Conservation (phyloP, 2,888 invertebrate species). For the Drosophila multiciliata region DNA sequence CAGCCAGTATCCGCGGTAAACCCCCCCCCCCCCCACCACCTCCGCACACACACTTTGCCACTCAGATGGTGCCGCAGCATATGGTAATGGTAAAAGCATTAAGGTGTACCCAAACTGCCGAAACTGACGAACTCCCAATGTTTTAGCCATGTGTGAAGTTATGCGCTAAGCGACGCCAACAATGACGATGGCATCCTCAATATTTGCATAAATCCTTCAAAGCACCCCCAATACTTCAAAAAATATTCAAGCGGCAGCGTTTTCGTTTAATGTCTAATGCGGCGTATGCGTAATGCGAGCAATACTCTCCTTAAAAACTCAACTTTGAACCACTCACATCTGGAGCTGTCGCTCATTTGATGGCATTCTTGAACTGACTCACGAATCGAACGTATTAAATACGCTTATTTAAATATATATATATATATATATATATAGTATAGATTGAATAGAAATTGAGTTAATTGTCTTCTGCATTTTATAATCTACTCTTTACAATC, state of each 20-base stretch:
- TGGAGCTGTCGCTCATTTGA: constrained; percentile 13
- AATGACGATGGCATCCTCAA: constrained; percentile 67
- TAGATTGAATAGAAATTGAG: not conserved
- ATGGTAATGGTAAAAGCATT: constrained; percentile 79
- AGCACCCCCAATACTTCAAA: constrained; percentile 54
- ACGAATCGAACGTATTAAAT: not conserved
- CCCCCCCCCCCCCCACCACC: not conserved
- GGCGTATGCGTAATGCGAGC: constrained; percentile 57
- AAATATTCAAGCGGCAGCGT: constrained; percentile 57
- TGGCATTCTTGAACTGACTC: constrained; percentile 9
- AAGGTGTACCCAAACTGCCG: constrained; percentile 56
- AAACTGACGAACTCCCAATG: constrained; percentile 32
- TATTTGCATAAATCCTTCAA: constrained; percentile 79
- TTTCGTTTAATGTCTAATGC: constrained; percentile 60
- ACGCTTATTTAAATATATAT: not conserved
- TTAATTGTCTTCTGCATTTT: not conserved
- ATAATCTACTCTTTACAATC: not conserved
- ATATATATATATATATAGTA: not conserved
- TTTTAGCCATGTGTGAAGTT: constrained; percentile 63
- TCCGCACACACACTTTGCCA: not conserved
- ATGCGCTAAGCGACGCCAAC: constrained; percentile 71
- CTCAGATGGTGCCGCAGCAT: constrained; percentile 33
- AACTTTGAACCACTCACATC: constrained; percentile 23
- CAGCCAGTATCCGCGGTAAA: constrained; percentile 18
- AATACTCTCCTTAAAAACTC: constrained; percentile 23